Evolutionary conservation across 2,797 vertebrate genomes (phyloP).

Genomic region (Pseudochaenichthys georgianus): DNA sequence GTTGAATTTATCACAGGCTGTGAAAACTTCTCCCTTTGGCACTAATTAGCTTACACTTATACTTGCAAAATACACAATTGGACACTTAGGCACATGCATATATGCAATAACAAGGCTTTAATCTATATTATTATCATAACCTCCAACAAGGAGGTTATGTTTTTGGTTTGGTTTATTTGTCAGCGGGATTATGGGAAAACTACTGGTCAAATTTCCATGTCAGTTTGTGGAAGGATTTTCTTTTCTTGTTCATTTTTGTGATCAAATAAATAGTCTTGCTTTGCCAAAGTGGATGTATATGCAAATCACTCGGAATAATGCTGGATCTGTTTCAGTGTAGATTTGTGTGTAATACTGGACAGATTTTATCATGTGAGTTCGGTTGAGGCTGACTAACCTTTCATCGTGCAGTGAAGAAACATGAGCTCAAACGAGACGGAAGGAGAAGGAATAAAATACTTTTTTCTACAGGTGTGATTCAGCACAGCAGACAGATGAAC

Average conservation of each 20-base stretch:
- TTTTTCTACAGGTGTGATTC: slow-evolving; percentile 54
- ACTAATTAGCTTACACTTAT: slow-evolving; percentile 70
- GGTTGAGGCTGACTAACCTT: slow-evolving; percentile 34
- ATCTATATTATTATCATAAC: slow-evolving; percentile 3
- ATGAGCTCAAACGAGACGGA: slow-evolving; percentile 30
- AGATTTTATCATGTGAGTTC: slow-evolving; percentile 36
- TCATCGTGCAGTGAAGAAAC: slow-evolving; percentile 31
- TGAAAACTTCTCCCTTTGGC: slow-evolving; percentile 76
- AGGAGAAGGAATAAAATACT: background rate
- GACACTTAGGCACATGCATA: slow-evolving; percentile 42
- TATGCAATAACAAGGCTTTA: slow-evolving; percentile 21
- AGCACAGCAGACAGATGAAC: slow-evolving; percentile 50
- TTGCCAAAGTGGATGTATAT: slow-evolving; percentile 12
- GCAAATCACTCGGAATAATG: background rate
- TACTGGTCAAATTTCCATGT: no score
- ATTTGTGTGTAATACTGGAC: slow-evolving; percentile 16
- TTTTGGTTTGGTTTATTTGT: no score
- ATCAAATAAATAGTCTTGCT: slow-evolving; percentile 7
- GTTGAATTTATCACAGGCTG: slow-evolving; percentile 78
- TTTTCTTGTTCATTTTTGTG: background rate
- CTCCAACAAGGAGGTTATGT: no score
- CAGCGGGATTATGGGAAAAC: no score
- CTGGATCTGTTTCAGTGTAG: background rate
- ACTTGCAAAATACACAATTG: slow-evolving; percentile 44
- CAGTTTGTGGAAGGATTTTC: background rate